phyloP scores from a whole-genome alignment of 2,888 invertebrate genomes.

The Habrosyne pyritoides region DNA sequence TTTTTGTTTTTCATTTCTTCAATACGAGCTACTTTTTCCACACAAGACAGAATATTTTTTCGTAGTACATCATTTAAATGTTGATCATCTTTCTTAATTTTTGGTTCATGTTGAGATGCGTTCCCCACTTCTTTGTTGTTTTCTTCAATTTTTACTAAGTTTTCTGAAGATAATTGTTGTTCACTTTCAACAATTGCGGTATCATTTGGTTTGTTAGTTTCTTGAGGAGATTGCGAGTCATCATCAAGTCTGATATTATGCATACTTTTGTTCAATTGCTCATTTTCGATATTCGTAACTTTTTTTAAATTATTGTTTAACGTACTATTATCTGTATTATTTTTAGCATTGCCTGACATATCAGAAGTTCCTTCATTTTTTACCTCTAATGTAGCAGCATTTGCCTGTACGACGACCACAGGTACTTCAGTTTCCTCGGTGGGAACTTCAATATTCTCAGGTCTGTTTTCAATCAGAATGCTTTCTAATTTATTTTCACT shows the following conservation, averaged over 20 bases:
- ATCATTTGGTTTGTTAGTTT: conserved; percentile 31
- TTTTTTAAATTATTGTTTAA: conserved; percentile 67
- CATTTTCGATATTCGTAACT: conserved; percentile 76
- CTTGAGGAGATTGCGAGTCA: conserved; percentile 38
- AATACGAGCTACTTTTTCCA: conserved; percentile 73
- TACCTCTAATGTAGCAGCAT: conserved; percentile 28
- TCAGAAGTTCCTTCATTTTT: conserved; percentile 33
- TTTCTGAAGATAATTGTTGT: conserved; percentile 14
- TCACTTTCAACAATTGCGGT: conserved; percentile 20
- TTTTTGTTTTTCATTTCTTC: conserved; percentile 71
- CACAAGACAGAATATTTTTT: conserved; percentile 74
- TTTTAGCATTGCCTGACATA: conserved; percentile 47
- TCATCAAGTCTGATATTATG: conserved; percentile 50
- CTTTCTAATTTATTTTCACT: conserved; percentile 86
- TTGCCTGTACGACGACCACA: conserved; percentile 27
- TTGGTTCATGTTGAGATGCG: conserved; percentile 37
- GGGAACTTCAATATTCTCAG: conserved; percentile 68
- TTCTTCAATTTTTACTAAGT: conserved; percentile 23
- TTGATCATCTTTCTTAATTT: conserved; percentile 54
- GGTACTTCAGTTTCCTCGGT: conserved; percentile 47
- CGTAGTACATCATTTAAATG: conserved; percentile 64
- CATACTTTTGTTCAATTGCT: conserved; percentile 71
- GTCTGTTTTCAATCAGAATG: conserved; percentile 71
- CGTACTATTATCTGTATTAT: conserved; percentile 44
- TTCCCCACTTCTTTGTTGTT: conserved; percentile 34